Percentiles rank a stretch among this genome's conserved stretches.
phyloP scores from a whole-genome alignment of 2,113 vertebrate species.

The Candoia aspera region DNA sequence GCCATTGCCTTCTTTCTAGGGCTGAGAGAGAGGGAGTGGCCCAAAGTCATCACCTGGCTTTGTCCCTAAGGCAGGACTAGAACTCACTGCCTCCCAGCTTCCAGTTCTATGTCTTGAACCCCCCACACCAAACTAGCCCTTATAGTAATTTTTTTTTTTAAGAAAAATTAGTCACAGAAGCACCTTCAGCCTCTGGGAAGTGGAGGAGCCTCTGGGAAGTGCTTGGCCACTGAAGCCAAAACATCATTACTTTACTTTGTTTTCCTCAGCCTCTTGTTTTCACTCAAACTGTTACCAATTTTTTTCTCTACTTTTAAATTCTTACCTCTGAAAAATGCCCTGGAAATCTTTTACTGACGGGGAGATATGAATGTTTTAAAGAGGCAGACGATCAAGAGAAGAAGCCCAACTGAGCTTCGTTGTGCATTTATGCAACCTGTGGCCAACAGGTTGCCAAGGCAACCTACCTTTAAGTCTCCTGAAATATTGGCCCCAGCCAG shows the following conservation, averaged over 20 bases:
- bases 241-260: not conserved
- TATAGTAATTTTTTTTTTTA: not conserved
- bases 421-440: no score
- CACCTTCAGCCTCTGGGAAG: not conserved
- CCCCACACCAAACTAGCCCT: not conserved
- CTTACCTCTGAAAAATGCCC: not conserved
- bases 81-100: not conserved
- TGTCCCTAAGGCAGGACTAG: not conserved
- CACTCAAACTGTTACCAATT: not conserved
- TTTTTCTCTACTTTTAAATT: not conserved
- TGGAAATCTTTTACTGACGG: not conserved
- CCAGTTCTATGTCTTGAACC: not conserved
- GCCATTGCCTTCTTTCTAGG: not conserved
- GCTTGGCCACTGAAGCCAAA: no score
- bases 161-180: not conserved
- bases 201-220: not conserved
- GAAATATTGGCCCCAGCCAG: conserved; percentile 77
- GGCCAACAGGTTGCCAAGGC: not conserved
- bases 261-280: not conserved
- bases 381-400: no score
- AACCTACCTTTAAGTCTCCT: conserved; percentile 74
- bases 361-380: not conserved
- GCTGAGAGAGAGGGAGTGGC: not conserved
- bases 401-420: no score
- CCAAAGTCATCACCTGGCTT: not conserved